A percentile compares a stretch with the other conserved stretches of the same genome.
These are phyloP conservation scores for Lasioglossum albipes DNA, from an alignment of 1,140 invertebrate genomes.

Conservation along the genomic window DNA sequence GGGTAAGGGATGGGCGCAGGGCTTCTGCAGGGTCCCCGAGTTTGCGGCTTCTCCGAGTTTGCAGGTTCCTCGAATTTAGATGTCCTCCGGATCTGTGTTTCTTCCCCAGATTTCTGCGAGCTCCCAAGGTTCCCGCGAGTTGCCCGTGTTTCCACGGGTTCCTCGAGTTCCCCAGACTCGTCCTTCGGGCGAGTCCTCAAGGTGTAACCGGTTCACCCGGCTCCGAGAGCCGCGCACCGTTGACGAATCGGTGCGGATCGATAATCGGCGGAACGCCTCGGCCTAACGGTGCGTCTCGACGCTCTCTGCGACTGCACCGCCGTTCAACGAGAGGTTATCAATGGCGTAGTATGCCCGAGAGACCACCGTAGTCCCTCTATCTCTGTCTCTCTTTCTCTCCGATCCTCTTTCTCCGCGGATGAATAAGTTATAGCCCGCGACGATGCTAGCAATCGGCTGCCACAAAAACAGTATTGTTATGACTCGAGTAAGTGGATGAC, in stretches of 20 bases:
- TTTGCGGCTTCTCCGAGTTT: too few relatives aligned
- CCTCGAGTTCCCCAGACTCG: too few relatives aligned
- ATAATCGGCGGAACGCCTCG: conserved; percentile 17
- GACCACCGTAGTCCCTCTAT: background rate
- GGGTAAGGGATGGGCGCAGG: too few relatives aligned
- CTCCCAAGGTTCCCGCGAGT: too few relatives aligned
- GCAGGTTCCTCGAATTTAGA: too few relatives aligned
- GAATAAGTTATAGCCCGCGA: conserved; percentile 47
- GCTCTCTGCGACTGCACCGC: conserved; percentile 4
- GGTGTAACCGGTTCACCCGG: background rate
- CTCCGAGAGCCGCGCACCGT: background rate
- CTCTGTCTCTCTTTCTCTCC: background rate
- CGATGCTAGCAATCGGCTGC: conserved; percentile 44
- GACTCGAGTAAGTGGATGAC: conserved; percentile 49
- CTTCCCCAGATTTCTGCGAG: too few relatives aligned
- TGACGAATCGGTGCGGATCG: conserved; percentile 22
- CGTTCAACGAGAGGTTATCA: conserved; percentile 47
- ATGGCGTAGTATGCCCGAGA: conserved; percentile 42
- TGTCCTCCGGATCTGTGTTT: too few relatives aligned
- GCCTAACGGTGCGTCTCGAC: conserved; percentile 7
- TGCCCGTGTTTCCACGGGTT: too few relatives aligned
- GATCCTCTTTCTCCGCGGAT: conserved; percentile 22
- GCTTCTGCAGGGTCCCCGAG: too few relatives aligned
- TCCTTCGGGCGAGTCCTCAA: background rate
- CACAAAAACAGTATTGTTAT: conserved; percentile 54